Conservation (phyloP, 2,888 invertebrate species). For the Ecliptopera silaceata region DNA sequence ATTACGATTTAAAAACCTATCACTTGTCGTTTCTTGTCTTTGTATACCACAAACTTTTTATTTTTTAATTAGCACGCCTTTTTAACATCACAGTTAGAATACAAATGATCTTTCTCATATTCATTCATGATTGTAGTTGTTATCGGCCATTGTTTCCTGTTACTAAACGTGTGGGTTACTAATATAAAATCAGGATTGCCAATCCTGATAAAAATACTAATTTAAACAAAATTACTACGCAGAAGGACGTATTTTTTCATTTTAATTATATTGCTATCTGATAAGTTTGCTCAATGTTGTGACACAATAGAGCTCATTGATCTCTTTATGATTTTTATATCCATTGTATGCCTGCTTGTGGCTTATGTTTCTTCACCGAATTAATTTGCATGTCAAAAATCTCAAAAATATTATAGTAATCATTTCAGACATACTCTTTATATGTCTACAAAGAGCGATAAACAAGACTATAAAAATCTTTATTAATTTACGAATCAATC, state of each 20-base stretch:
- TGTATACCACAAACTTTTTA: background rate
- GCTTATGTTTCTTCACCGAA: background rate
- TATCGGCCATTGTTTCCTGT: constrained; percentile 37
- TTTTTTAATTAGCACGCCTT: constrained; percentile 21
- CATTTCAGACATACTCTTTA: no score
- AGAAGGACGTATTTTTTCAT: constrained; percentile 2
- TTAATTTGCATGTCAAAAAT: background rate
- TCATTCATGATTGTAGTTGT: constrained; percentile 20
- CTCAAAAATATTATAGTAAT: no score
- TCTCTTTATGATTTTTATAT: no score
- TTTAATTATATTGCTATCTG: constrained; percentile 16
- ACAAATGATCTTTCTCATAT: constrained; percentile 23
- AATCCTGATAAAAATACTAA: constrained; percentile 31
- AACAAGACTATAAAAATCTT: no score
- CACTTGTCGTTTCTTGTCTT: background rate
- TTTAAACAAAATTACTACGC: constrained; percentile 19
- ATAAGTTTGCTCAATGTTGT: constrained; percentile 7
- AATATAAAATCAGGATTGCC: constrained; percentile 22
- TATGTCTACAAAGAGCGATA: no score
- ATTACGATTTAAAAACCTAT: no score
- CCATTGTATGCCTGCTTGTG: constrained; percentile 1
- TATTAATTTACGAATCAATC: no score
- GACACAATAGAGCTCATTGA: constrained; percentile 16
- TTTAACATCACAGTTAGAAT: constrained; percentile 14
- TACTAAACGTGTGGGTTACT: constrained; percentile 26